A percentile compares a stretch with the other conserved stretches of the same genome.
phyloP scores from a whole-genome alignment of 2,888 invertebrate species.

The Pardosa pseudoannulata region DNA sequence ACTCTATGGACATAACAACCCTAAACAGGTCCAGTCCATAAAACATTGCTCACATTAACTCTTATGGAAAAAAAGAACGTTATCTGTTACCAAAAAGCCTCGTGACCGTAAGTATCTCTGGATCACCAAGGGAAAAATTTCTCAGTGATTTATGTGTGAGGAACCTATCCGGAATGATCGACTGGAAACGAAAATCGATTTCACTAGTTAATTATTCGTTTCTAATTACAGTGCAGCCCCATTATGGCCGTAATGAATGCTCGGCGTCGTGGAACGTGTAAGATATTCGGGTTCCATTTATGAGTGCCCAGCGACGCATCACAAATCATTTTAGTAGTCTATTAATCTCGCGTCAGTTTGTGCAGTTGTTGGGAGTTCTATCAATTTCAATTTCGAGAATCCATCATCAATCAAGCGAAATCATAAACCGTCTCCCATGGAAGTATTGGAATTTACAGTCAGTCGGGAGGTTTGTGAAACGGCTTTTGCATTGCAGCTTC shows the following conservation, averaged over 20 bases:
- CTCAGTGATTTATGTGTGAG: not conserved
- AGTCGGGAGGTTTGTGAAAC: too few species aligned
- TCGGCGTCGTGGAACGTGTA: not conserved
- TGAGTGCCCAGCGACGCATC: not conserved
- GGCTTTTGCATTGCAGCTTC: too few species aligned
- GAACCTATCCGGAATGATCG: not conserved
- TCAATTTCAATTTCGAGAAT: constrained; percentile 1
- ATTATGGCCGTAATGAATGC: not conserved
- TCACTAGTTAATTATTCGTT: not conserved
- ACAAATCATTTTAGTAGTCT: constrained; percentile 10
- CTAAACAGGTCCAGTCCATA: too few species aligned
- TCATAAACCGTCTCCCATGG: not conserved
- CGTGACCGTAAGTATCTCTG: too few species aligned
- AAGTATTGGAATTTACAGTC: too few species aligned
- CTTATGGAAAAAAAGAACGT: too few species aligned
- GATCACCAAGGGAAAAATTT: too few species aligned
- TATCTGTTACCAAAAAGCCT: too few species aligned
- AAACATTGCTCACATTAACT: too few species aligned
- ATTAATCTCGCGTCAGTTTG: constrained; percentile 1
- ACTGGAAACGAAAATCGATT: not conserved
- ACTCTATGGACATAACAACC: too few species aligned
- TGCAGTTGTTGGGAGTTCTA: constrained; percentile 6
- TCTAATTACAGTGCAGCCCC: not conserved
- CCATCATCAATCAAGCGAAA: not conserved
- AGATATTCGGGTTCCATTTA: not conserved